A percentile compares a stretch with the other conserved stretches of the same genome.
Evolutionary conservation across 2,797 vertebrate species (phyloP).

Genomic region (Paramormyrops hopkinsi): DNA sequence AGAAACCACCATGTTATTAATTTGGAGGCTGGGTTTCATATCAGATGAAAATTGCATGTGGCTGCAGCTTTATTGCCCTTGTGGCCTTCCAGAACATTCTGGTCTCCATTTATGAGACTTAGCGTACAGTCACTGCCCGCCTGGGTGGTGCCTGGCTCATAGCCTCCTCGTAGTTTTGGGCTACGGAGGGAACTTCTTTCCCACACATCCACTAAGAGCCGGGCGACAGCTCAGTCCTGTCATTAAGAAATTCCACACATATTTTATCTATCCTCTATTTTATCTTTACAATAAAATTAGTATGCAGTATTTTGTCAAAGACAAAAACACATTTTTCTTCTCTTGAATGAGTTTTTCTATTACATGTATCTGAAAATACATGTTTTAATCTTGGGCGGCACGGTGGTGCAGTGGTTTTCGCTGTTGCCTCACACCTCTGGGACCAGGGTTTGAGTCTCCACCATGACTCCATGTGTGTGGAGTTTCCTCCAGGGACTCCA

Average conservation of each 20-base stretch:
- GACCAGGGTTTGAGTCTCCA: background rate
- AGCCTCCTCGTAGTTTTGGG: background rate
- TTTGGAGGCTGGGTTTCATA: background rate
- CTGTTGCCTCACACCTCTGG: background rate
- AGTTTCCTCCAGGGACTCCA: background rate
- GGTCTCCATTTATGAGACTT: background rate
- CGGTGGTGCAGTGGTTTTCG: background rate
- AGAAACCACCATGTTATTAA: background rate
- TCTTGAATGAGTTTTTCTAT: background rate
- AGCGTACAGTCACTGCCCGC: background rate
- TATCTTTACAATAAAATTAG: background rate
- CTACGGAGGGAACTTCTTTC: background rate
- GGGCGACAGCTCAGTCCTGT: background rate
- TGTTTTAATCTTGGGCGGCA: background rate
- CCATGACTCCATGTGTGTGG: background rate
- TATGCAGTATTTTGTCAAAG: background rate
- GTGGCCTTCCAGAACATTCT: background rate
- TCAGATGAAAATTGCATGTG: background rate
- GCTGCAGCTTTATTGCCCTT: background rate
- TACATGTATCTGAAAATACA: background rate
- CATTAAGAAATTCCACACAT: background rate
- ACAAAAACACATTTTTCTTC: background rate
- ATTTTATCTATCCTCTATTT: background rate
- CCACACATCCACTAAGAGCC: background rate
- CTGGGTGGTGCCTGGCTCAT: background rate